Conservation (phyloP, 2,797 vertebrate genomes). For the Botia almorhae region DNA sequence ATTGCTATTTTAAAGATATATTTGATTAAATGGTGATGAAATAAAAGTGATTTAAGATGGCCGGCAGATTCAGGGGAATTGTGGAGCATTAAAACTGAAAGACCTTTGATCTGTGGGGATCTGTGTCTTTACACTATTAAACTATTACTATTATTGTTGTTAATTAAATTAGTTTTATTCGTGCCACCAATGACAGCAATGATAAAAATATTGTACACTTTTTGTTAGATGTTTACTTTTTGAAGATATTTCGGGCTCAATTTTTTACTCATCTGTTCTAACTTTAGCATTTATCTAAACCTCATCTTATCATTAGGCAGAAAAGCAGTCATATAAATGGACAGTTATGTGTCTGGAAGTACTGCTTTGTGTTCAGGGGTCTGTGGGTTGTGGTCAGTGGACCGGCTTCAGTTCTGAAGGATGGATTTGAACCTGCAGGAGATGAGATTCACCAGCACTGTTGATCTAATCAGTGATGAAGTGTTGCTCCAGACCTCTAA, state of each 20-base stretch:
- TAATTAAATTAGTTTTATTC: no score
- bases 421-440: slow-evolving; percentile 5
- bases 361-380: background rate
- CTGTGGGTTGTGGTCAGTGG: background rate
- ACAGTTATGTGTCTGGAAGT: no score
- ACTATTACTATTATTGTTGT: no score
- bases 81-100: no score
- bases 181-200: no score
- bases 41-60: background rate
- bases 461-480: slow-evolving; percentile 53
- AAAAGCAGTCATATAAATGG: background rate
- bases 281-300: background rate
- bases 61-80: background rate
- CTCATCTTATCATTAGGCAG: background rate
- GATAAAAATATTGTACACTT: no score
- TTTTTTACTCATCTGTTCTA: no score
- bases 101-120: no score
- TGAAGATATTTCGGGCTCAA: no score
- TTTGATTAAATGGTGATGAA: background rate
- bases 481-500: slow-evolving; percentile 33
- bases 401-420: background rate
- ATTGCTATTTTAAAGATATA: background rate
- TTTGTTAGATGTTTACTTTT: no score
- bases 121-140: no score
- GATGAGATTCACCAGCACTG: slow-evolving; percentile 6